Base-by-base conservation (phyloP, 2,888 invertebrate species). In the Biston betularia region DNA sequence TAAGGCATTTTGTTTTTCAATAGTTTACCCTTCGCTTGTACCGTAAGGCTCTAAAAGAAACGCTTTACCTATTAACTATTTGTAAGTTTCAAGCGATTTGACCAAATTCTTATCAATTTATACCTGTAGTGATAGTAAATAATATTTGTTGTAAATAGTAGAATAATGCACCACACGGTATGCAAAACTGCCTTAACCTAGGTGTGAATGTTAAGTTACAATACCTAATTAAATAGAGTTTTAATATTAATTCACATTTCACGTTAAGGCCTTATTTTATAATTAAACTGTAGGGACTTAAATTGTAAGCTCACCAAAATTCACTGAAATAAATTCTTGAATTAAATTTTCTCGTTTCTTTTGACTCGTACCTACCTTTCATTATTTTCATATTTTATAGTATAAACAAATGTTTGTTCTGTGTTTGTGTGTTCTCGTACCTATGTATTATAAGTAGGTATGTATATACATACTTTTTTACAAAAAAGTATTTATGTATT, bases 191-290 rank as follows among this genome's bases (percentile, higher is more conserved):
- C 92, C 92, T 92, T 93, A 92, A 82, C 73, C 64, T 89, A 88
- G 88, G 89, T 85, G 84, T 89, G 63, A 68, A 62, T 34, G 38
- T 56, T 66, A 69, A 58, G 63, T 70, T 59, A 59, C 54, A 34
- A 34, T 46, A 58, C 14, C 45, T 45, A 14, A 44, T 12, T 44
- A 44, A 44, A n/a, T 14, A 38, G 15, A 64, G 35, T 44, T 10
- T 56, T 58, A 52, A 40, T 58, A 70, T 48, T 60, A 48, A 86
- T 85, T 90, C 91, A 92, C 92, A 82, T 89, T 84, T 89, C 92
- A 93, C 93, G 81, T 84, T 82, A 88, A 87, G 92, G 93, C 93
- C 93, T 93, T 93, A 93, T 93, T 93, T 92, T 92, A 49, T 91
- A 93, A 91, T 85, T 84, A 68, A 76, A 79, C 78, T 79, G 73